phyloP scores from a whole-genome alignment of 2,888 invertebrate genomes.

The Anaspis maculata region DNA sequence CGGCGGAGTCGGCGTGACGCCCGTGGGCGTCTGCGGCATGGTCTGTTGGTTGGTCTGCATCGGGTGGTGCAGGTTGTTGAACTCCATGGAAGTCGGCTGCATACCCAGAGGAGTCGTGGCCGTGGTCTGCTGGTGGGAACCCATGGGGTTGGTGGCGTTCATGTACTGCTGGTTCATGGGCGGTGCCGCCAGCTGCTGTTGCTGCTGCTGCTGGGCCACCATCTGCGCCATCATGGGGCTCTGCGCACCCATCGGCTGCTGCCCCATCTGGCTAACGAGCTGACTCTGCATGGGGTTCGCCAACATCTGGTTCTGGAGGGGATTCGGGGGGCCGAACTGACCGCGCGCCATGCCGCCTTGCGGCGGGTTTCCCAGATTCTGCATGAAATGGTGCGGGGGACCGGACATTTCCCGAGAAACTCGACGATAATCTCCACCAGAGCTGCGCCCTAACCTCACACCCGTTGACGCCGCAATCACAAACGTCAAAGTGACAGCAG shows the following conservation, averaged over 20 bases:
- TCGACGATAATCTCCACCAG: too few relatives aligned
- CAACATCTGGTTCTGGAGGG: conserved; percentile 51
- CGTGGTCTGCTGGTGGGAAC: conserved; percentile 25
- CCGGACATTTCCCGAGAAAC: conserved; percentile 68
- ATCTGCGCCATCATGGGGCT: conserved; percentile 37
- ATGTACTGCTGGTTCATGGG: conserved; percentile 36
- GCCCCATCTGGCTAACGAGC: conserved; percentile 30
- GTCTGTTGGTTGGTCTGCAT: conserved; percentile 24
- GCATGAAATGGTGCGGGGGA: conserved; percentile 64
- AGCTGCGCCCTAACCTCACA: too few relatives aligned
- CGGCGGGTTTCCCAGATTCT: conserved; percentile 56
- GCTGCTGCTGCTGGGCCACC: conserved; percentile 28
- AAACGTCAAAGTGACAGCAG: too few relatives aligned
- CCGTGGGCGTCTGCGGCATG: conserved; percentile 37
- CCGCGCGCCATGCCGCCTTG: conserved; percentile 54
- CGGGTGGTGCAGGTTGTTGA: conserved; percentile 24
- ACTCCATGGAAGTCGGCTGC: conserved; percentile 27
- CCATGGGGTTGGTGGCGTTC: conserved; percentile 28
- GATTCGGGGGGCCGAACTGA: conserved; percentile 51
- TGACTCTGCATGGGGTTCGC: conserved; percentile 46
- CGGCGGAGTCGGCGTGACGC: conserved; percentile 35
- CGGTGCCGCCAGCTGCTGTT: conserved; percentile 45
- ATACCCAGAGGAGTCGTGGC: conserved; percentile 22
- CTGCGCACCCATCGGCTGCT: conserved; percentile 34
- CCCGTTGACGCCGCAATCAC: too few relatives aligned